Conservation (phyloP, 92 coral and sea anemone species). For the Zoanthus solanderi region DNA sequence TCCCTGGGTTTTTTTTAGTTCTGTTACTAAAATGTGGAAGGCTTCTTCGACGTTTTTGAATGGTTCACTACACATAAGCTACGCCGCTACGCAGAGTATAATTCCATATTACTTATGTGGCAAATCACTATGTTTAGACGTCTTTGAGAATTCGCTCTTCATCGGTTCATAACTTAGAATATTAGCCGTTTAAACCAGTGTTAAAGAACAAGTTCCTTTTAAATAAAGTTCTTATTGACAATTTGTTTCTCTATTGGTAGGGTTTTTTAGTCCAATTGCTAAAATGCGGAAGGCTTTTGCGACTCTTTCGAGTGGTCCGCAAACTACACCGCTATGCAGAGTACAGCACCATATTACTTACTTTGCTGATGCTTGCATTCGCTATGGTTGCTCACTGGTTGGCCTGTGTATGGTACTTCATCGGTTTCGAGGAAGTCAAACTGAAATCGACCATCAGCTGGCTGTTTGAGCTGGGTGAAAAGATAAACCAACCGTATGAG, state of each 20-base stretch:
- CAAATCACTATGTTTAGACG: neutral
- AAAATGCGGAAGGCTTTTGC: constrained; percentile 88
- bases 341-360: constrained; percentile 82
- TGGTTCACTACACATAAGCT: constrained; percentile 71
- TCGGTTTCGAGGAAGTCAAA: constrained; percentile 78
- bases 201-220: neutral
- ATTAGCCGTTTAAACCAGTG: too few relatives aligned
- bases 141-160: too few relatives aligned
- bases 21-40: constrained; percentile 90
- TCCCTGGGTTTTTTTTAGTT: constrained; percentile 72
- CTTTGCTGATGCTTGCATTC: constrained; percentile 85
- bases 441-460: constrained; percentile 75
- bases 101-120: constrained; percentile 74
- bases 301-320: constrained; percentile 90
- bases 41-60: constrained; percentile 86
- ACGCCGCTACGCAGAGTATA: constrained; percentile 87
- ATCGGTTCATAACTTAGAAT: too few relatives aligned
- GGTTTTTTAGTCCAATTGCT: constrained; percentile 88
- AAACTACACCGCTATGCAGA: constrained; percentile 89
- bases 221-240: neutral
- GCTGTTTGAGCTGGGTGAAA: constrained; percentile 86
- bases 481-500: constrained; percentile 72
- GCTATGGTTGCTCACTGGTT: constrained; percentile 93
- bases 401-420: constrained; percentile 90
- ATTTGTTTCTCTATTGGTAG: constrained; percentile 44